Base-by-base conservation (phyloP, 2,113 vertebrate species). In the Cinclus mexicanus region DNA sequence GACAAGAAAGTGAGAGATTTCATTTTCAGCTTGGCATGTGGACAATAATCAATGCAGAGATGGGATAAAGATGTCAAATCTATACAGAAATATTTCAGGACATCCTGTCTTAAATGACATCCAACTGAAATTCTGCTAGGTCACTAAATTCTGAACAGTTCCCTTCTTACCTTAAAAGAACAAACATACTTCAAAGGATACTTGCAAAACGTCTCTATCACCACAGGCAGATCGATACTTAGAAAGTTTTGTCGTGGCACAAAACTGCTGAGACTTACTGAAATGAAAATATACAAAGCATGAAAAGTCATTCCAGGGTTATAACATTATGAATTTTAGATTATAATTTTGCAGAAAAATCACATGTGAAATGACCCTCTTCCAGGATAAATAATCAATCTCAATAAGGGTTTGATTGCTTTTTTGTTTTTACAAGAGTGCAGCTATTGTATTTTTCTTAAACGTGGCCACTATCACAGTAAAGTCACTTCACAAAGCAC, bases 181-280 rank as follows among this genome's bases (percentile, higher is more conserved):
- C 26, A 88, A 49, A 89, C 47, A 83, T 20, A 96, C 31, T 68
- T 79, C 67, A 97, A 99, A 99, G 99, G 99, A 99, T 99, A 99
- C 99, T 99, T 99, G 98, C 99, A 99, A 98, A 99, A 99, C 8
- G 99, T 99, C 93, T 99, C 99, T 96, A 99, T 94, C 94, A 99
- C 97, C 94, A 99, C 98, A 79, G 99, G 99, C 78, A 99, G 97
- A 80, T 99, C 98, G 24, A 99, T 97, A 97, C 99, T 98, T 78
- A 99, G 98, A 94, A 99, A 99, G 74, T 97, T 97, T 87, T 99
- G 98, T 79, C 99, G 98, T 87, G 99, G 99, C 59, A 99, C 95
- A 52, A 99, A 99, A 98, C 99, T 99, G 97, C 99, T 99, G 91
- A 99, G 98, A 94, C 99, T 99, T 97, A 99, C 99, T 99, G 97